These are phyloP conservation scores for Scaptomyza cyrtandrae DNA, from an alignment of 2,888 invertebrate genomes.

Conservation along the genomic window DNA sequence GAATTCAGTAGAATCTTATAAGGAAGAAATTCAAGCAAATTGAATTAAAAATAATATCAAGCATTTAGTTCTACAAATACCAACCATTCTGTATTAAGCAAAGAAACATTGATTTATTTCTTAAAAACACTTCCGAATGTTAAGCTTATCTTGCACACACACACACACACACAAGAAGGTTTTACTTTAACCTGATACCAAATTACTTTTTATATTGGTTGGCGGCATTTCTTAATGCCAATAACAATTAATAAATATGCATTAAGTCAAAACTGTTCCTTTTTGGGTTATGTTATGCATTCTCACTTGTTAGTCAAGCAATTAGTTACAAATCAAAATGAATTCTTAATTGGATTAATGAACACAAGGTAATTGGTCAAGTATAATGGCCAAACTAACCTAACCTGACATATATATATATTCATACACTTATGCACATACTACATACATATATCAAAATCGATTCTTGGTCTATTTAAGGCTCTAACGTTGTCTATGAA, in stretches of 20 bases:
- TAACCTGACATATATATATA: background rate
- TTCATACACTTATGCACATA: no score
- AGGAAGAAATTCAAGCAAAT: no score
- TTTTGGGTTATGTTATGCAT: background rate
- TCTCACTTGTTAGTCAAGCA: background rate
- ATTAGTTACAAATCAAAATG: background rate
- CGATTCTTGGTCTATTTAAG: constrained; percentile 1
- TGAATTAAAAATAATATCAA: no score
- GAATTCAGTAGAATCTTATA: no score
- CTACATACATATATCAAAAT: background rate
- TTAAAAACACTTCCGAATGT: no score
- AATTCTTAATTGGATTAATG: constrained; percentile 4
- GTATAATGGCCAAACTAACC: background rate
- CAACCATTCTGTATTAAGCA: no score
- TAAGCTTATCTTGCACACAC: no score
- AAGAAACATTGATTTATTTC: no score
- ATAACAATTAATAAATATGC: background rate
- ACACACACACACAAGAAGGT: background rate
- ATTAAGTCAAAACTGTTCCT: background rate
- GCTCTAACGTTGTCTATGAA: constrained; percentile 5
- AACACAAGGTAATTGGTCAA: constrained; percentile 1
- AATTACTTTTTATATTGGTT: background rate
- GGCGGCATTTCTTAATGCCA: background rate
- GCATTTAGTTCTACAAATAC: no score
- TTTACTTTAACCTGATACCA: background rate